Evolutionary conservation across 2,888 invertebrate genomes (phyloP).

Genomic region (Megastigmus dorsalis): DNA sequence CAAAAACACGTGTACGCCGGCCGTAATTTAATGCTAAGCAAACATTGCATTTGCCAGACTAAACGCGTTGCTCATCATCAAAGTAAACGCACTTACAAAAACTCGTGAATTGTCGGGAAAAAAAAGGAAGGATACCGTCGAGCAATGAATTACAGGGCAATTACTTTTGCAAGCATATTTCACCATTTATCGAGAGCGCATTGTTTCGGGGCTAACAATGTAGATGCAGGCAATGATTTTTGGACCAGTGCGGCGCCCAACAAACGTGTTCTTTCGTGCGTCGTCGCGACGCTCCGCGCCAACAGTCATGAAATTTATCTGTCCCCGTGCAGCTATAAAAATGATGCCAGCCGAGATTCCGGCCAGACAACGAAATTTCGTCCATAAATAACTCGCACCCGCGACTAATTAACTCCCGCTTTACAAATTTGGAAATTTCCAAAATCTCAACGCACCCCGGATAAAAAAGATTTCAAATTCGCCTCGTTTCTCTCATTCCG

Average conservation of each 20-base stretch:
- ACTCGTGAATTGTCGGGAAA: too few species aligned
- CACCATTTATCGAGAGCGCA: too few species aligned
- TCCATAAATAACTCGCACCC: slow-evolving; percentile 41
- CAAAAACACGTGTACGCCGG: slow-evolving; percentile 48
- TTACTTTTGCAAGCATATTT: slow-evolving; percentile 20
- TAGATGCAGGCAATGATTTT: slow-evolving; percentile 47
- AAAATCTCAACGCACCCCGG: background rate
- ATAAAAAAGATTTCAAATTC: slow-evolving; percentile 2
- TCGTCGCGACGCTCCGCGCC: slow-evolving; percentile 47
- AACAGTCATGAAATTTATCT: slow-evolving; percentile 54
- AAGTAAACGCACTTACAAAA: slow-evolving; percentile 14
- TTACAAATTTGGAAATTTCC: background rate
- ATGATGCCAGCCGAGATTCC: slow-evolving; percentile 45
- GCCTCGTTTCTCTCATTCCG: background rate
- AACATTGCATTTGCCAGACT: slow-evolving; percentile 24
- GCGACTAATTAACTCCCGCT: slow-evolving; percentile 31
- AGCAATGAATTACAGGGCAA: slow-evolving; percentile 17
- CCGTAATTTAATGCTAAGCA: slow-evolving; percentile 47
- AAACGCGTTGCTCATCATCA: background rate
- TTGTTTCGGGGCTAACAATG: slow-evolving; percentile 49
- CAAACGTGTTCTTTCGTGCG: slow-evolving; percentile 49
- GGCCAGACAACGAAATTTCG: background rate
- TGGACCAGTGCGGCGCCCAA: background rate
- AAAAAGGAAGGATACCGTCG: background rate
- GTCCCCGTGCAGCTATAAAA: slow-evolving; percentile 53